A percentile compares a stretch with the other conserved stretches of the same genome.
Conservation (phyloP, 2,797 vertebrate species). For the Danio albolineatus region DNA sequence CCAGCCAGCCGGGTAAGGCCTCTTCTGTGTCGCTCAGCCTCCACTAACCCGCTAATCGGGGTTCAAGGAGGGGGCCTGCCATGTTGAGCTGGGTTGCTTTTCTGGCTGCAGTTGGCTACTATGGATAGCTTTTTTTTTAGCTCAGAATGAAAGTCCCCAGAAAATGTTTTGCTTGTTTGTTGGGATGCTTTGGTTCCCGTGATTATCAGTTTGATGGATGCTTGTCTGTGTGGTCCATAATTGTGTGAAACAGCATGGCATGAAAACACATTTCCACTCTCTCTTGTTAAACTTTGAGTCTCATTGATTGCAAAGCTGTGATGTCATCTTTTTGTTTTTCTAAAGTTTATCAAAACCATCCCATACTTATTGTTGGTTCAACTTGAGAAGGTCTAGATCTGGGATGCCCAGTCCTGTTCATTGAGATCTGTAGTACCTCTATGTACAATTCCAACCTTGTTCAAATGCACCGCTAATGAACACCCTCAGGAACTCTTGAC, state of each 20-base stretch:
- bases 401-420: too few species aligned
- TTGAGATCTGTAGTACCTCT: too few species aligned
- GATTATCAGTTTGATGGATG: conserved; percentile 21
- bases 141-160: conserved; percentile 3
- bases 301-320: background rate
- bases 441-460: too few species aligned
- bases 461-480: too few species aligned
- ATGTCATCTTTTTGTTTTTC: background rate
- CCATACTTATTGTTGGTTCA: conserved; percentile 6
- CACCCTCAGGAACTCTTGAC: too few species aligned
- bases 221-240: conserved; percentile 11
- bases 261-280: conserved; percentile 40
- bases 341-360: conserved; percentile 9
- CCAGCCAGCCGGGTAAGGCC: conserved; percentile 92
- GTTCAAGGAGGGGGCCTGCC: conserved; percentile 43
- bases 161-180: conserved; percentile 22
- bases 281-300: conserved; percentile 35
- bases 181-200: background rate
- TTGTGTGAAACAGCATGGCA: conserved; percentile 45
- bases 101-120: conserved; percentile 40
- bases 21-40: conserved; percentile 67
- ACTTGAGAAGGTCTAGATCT: background rate
- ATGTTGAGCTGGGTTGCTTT: conserved; percentile 31
- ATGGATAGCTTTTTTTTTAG: conserved; percentile 17
- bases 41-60: conserved; percentile 77